Evolutionary conservation across 2,797 vertebrate species (phyloP), one percentile per base, ranked within the genome.

Genomic region (Numenius phaeopus): DNA sequence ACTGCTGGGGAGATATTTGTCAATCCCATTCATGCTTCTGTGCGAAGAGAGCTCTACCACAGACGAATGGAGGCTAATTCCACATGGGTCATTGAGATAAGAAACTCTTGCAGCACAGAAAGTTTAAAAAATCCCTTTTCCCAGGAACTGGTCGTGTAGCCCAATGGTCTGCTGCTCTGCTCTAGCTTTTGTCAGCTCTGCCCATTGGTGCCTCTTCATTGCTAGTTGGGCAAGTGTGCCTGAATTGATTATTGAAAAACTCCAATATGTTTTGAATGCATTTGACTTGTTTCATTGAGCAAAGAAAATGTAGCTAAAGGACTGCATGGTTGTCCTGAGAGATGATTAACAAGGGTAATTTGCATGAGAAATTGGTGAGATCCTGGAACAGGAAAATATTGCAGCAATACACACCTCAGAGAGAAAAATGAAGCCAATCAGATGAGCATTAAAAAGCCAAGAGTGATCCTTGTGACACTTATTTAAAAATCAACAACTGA

Each of bases 271-370:
- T 90, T 77, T 67, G 50, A 83, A 54, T 44, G 57, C 15, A 39
- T 58, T 67, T 65, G 23, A n/a, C 22, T 88, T 69, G 64, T 87
- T 85, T 83, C 84, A 49, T 0, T 54, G 50, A 87, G 62, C 50
- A 90, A 95, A 49, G 49, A 69, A 64, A 73, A 90, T 14, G 42
- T 34, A 40, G 19, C 46, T 54, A 16, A 87, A 90, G 62, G 61
- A 89, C 44, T 78, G n/a, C 46, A 55, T 19, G 64, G 49, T 32
- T 91, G 73, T 62, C 50, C 81, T 27, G 32, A 83, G 44, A 73
- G 57, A 46, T 87, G 30, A 94, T 90, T 91, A 94, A 88, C 46
- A 90, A n/a, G 75, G 39, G 39, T 73, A 86, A 92, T 95, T 94
- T 91, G 76, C 66, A 85, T 66, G 50, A 91, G 82, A 94, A 88